These are phyloP conservation scores for Misgurnus mizolepis DNA, from an alignment of 2,113 vertebrate species.

Conservation along the genomic window DNA sequence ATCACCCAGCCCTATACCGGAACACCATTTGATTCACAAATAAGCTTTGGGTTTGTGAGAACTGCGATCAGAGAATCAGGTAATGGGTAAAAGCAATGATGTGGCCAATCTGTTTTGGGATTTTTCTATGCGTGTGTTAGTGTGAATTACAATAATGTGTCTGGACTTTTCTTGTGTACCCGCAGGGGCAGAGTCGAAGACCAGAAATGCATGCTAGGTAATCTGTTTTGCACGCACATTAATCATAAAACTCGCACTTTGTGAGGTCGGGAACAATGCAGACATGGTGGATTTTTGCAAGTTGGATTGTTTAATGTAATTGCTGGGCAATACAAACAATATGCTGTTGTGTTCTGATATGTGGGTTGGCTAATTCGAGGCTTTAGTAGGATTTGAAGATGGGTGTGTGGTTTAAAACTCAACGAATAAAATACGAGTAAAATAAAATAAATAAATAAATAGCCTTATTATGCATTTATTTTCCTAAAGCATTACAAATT, in stretches of 20 bases:
- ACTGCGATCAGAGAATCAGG: not conserved
- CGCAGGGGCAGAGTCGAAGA: not conserved
- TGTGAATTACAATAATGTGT: not conserved
- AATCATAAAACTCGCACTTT: not conserved
- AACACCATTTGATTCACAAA: too few species aligned
- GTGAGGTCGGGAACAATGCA: not conserved
- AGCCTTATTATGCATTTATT: too few species aligned
- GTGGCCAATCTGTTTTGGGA: not conserved
- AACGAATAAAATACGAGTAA: too few species aligned
- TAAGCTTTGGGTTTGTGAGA: not conserved
- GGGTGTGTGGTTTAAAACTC: too few species aligned
- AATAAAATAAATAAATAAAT: too few species aligned
- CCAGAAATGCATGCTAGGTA: not conserved
- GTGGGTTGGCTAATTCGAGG: not conserved
- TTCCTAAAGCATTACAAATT: not conserved
- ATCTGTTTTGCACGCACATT: conserved; percentile 1
- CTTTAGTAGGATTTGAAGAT: too few species aligned
- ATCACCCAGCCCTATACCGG: too few species aligned
- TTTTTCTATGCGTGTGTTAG: not conserved
- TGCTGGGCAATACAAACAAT: not conserved
- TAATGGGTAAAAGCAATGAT: conserved; percentile 7
- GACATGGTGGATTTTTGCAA: not conserved
- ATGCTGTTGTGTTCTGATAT: not conserved
- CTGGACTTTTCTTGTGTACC: not conserved
- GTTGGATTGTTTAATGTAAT: not conserved